Evolutionary conservation across 2,797 vertebrate genomes (phyloP).

Genomic region (Alcedo atthis): DNA sequence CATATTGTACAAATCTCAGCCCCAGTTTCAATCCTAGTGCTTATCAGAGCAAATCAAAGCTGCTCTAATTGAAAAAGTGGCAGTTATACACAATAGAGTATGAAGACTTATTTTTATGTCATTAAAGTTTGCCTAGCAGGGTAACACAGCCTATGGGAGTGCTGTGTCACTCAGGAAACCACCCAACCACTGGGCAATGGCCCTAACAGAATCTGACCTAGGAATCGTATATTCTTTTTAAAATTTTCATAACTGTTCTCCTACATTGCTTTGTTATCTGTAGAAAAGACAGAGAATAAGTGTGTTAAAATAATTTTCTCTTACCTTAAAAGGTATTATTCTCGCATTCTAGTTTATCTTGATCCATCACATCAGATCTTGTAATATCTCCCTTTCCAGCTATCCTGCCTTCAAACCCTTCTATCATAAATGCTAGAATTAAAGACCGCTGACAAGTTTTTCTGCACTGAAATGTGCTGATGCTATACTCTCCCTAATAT

Average conservation of each 20-base stretch:
- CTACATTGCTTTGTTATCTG: background rate
- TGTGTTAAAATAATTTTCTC: background rate
- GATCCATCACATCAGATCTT: background rate
- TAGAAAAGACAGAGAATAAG: background rate
- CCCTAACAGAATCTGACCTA: background rate
- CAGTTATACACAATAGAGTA: accelerated
- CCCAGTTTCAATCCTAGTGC: background rate
- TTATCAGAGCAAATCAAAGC: background rate
- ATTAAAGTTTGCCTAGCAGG: background rate
- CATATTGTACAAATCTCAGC: background rate
- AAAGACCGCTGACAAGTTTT: background rate
- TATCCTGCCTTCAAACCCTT: background rate
- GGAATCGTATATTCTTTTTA: background rate
- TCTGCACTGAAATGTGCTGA: background rate
- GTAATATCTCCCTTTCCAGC: background rate
- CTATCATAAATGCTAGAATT: background rate
- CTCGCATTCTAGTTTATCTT: background rate
- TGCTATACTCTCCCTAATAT: background rate
- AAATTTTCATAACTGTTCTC: background rate
- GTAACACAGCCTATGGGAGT: background rate
- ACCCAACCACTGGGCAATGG: no score
- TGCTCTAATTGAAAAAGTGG: background rate
- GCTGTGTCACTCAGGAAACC: accelerated
- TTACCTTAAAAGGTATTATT: background rate
- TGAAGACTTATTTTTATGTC: background rate